Conservation (phyloP, 92 coral and sea anemone genomes). For the Pocillopora meandrina region DNA sequence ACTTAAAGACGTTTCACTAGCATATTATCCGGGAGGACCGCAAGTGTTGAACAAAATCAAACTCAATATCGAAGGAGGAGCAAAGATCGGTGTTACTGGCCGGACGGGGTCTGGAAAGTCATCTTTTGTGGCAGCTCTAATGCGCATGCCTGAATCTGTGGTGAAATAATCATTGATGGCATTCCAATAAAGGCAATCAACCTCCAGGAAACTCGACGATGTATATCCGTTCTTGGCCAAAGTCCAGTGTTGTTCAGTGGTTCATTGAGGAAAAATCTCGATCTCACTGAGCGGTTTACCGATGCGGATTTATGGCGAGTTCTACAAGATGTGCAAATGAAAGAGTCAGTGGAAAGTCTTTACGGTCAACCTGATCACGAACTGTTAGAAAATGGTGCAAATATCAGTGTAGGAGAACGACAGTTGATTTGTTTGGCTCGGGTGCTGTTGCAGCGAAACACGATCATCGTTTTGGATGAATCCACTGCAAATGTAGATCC, state of each 20-base stretch:
- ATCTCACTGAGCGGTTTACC: conserved; percentile 58
- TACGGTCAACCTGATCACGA: conserved; percentile 59
- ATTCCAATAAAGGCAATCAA: conserved; percentile 30
- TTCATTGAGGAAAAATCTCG: conserved; percentile 64
- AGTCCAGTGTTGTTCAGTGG: conserved; percentile 74
- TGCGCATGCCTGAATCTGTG: conserved; percentile 26
- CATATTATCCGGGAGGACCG: conserved; percentile 7
- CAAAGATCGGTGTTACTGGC: conserved; percentile 9
- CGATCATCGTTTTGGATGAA: conserved; percentile 77
- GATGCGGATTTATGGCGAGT: conserved; percentile 73
- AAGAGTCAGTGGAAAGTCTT: conserved; percentile 49
- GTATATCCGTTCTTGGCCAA: conserved; percentile 74
- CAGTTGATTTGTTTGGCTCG: conserved; percentile 77
- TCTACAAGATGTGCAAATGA: conserved; percentile 72
- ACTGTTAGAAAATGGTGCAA: conserved; percentile 68
- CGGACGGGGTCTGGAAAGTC: conserved; percentile 9
- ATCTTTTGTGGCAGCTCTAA: conserved; percentile 20
- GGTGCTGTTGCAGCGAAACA: conserved; percentile 68
- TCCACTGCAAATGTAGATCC: conserved; percentile 86
- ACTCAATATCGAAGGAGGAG: conserved; percentile 2
- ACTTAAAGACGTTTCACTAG: not conserved
- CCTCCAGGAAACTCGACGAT: conserved; percentile 72
- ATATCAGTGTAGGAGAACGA: conserved; percentile 75
- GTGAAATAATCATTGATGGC: conserved; percentile 23
- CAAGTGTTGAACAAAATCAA: conserved; percentile 4